phyloP scores from a whole-genome alignment of 2,797 vertebrate genomes.

The Merluccius polli region DNA sequence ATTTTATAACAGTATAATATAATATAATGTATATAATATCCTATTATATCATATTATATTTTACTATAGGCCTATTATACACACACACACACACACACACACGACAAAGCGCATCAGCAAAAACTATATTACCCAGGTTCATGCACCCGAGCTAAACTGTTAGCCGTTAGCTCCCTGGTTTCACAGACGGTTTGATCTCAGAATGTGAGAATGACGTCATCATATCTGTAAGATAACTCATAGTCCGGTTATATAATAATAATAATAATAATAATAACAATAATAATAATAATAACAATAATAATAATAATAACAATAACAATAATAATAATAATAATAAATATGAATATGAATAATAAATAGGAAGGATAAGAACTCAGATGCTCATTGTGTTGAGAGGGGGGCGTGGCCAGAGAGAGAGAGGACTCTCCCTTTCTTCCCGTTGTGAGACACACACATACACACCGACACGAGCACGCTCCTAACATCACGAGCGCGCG shows the following conservation, averaged over 20 bases:
- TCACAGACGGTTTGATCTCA: not conserved
- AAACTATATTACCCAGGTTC: constrained; percentile 8
- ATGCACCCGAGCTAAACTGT: not conserved
- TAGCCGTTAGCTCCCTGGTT: not conserved
- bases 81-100: constrained; percentile 1
- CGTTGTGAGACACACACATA: constrained; percentile 15
- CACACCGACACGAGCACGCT: constrained; percentile 12
- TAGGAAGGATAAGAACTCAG: not conserved
- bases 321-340: no score
- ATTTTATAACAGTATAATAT: no score
- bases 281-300: not conserved
- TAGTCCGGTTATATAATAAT: no score
- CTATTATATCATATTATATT: no score
- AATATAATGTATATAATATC: no score
- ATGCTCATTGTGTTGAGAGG: constrained; percentile 22
- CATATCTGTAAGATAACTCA: not conserved
- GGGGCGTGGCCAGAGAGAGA: constrained; percentile 40
- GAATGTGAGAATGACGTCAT: not conserved
- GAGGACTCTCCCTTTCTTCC: constrained; percentile 47
- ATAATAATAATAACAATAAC: not conserved
- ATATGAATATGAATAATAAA: not conserved
- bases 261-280: not conserved
- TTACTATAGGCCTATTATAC: no score
- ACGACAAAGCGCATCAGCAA: not conserved
- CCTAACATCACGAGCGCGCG: not conserved